Conservation (phyloP, 2,888 invertebrate genomes). For the Synergus umbraculus region DNA sequence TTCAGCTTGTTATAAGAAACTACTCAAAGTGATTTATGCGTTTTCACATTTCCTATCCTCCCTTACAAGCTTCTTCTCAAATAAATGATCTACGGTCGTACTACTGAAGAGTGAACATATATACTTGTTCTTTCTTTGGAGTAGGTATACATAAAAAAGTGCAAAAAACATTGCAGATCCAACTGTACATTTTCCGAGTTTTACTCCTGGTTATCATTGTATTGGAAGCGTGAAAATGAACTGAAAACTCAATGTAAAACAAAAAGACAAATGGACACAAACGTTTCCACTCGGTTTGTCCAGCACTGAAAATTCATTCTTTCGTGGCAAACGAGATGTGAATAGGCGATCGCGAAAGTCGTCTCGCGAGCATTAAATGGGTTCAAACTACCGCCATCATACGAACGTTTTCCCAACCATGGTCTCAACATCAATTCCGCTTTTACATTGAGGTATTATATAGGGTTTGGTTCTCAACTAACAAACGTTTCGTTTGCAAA, state of each 20-base stretch:
- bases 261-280: constrained; percentile 46
- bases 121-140: neutral
- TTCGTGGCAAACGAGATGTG: constrained; percentile 50
- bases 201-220: neutral
- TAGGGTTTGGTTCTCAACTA: constrained; percentile 54
- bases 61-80: constrained; percentile 17
- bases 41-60: constrained; percentile 49
- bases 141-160: neutral
- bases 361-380: constrained; percentile 54
- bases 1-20: constrained; percentile 54
- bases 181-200: neutral
- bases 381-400: constrained; percentile 68
- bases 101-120: constrained; percentile 8
- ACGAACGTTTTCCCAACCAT: constrained; percentile 60
- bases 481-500: constrained; percentile 1
- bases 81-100: neutral
- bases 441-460: neutral
- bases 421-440: constrained; percentile 46
- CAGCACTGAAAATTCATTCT: constrained; percentile 52
- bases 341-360: constrained; percentile 45
- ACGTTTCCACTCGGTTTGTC: constrained; percentile 54
- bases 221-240: constrained; percentile 38
- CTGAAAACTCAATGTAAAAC: constrained; percentile 21
- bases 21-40: constrained; percentile 57
- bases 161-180: neutral